These are phyloP conservation scores for Mesoligia furuncula DNA, from an alignment of 2,888 invertebrate genomes.

Conservation along the genomic window DNA sequence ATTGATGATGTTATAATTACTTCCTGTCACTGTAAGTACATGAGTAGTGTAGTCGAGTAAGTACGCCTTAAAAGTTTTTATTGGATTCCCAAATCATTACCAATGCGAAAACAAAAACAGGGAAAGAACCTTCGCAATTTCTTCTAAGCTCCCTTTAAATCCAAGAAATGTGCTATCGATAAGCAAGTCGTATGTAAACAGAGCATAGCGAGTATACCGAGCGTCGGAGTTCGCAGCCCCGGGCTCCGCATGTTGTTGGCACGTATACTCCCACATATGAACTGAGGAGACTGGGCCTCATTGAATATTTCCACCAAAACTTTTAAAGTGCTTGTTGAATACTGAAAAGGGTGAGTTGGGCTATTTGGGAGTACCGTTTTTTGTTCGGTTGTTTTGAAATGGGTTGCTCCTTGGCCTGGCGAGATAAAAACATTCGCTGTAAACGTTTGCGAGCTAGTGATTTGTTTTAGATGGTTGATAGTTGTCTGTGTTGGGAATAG, in stretches of 20 bases:
- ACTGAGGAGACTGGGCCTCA: constrained; percentile 65
- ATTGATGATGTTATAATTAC: too few relatives aligned
- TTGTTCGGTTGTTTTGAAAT: constrained; percentile 56
- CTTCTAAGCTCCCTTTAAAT: constrained; percentile 14
- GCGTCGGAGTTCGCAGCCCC: constrained; percentile 21
- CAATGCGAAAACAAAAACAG: neutral
- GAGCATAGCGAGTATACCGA: constrained; percentile 14
- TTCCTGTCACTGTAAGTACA: too few relatives aligned
- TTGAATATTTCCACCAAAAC: constrained; percentile 76
- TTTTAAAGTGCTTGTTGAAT: constrained; percentile 75
- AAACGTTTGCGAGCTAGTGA: constrained; percentile 41
- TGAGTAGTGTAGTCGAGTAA: too few relatives aligned
- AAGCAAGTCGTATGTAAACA: constrained; percentile 51
- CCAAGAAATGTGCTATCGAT: constrained; percentile 22
- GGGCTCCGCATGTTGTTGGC: constrained; percentile 61
- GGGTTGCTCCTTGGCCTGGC: constrained; percentile 48
- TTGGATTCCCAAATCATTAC: neutral
- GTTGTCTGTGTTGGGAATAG: constrained; percentile 8
- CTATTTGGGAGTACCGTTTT: constrained; percentile 58
- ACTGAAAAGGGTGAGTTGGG: constrained; percentile 70
- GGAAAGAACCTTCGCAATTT: neutral
- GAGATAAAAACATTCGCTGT: constrained; percentile 57
- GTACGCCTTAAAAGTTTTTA: too few relatives aligned
- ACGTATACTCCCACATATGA: constrained; percentile 69
- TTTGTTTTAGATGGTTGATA: constrained; percentile 46